Conservation (phyloP, 1,140 invertebrate species). For the Drosophila pallidifrons region DNA sequence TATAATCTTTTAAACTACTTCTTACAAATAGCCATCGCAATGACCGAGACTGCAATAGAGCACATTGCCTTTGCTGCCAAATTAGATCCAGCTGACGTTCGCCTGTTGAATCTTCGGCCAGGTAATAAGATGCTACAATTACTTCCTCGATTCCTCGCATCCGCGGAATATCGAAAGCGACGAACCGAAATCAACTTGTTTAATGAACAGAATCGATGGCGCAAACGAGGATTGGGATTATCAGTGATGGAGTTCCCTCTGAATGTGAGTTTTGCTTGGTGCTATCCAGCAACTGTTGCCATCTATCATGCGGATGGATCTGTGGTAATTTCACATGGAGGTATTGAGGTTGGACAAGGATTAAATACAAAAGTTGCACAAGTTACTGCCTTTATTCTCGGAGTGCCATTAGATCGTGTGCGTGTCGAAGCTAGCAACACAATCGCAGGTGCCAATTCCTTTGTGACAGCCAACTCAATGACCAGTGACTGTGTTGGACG, state of each 20-base stretch:
- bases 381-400: constrained; percentile 90
- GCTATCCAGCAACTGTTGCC: constrained; percentile 86
- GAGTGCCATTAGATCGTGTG: constrained; percentile 90
- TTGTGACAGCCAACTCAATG: constrained; percentile 89
- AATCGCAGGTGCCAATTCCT: constrained; percentile 88
- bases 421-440: constrained; percentile 89
- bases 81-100: constrained; percentile 89
- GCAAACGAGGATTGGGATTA: constrained; percentile 88
- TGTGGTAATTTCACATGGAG: constrained; percentile 89
- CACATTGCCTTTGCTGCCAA: constrained; percentile 89
- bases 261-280: constrained; percentile 85
- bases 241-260: constrained; percentile 87
- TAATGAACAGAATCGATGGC: constrained; percentile 89
- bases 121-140: constrained; percentile 82
- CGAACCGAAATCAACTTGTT: constrained; percentile 86
- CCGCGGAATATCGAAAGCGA: constrained; percentile 86
- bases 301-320: constrained; percentile 89
- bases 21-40: constrained; percentile 86
- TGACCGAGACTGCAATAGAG: constrained; percentile 92
- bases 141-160: constrained; percentile 57
- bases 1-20: constrained; percentile 45
- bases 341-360: constrained; percentile 91
- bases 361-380: constrained; percentile 90
- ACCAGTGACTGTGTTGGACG: constrained; percentile 89
- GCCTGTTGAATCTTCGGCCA: constrained; percentile 87